These are phyloP conservation scores for Tetranychus urticae DNA, from an alignment of 1,140 invertebrate species.

Conservation along the genomic window DNA sequence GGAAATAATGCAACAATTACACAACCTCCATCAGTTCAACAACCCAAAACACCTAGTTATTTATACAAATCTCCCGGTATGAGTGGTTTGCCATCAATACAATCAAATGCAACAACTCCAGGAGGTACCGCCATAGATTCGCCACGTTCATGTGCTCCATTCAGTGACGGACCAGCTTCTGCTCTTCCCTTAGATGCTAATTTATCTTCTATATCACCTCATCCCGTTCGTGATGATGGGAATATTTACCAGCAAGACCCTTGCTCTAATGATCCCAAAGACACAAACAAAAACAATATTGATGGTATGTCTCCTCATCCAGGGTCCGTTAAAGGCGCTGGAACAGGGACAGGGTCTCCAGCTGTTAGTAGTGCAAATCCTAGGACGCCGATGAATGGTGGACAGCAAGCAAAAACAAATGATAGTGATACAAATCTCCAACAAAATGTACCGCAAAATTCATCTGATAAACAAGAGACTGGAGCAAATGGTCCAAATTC, in stretches of 20 bases:
- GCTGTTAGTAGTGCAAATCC: background rate
- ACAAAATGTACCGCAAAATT: background rate
- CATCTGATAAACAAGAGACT: background rate
- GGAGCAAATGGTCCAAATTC: background rate
- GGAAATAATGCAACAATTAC: background rate
- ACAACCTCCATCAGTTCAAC: background rate
- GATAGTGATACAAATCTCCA: background rate
- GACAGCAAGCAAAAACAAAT: background rate
- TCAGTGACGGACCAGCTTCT: background rate
- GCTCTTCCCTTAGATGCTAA: background rate
- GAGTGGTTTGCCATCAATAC: background rate
- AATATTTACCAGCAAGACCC: background rate
- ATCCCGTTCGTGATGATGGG: background rate
- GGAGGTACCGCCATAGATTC: conserved; percentile 2
- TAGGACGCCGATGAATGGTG: background rate
- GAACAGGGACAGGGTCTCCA: background rate
- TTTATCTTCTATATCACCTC: conserved; percentile 1
- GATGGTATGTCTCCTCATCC: background rate
- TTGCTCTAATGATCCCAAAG: background rate
- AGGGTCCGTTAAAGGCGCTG: background rate
- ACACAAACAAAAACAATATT: background rate
- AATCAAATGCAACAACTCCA: conserved; percentile 4
- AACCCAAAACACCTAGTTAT: conserved; percentile 2
- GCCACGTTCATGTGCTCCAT: conserved; percentile 1
- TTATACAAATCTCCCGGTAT: conserved; percentile 7